Conservation (phyloP, 2,113 vertebrate species). For the Propithecus coquereli region DNA sequence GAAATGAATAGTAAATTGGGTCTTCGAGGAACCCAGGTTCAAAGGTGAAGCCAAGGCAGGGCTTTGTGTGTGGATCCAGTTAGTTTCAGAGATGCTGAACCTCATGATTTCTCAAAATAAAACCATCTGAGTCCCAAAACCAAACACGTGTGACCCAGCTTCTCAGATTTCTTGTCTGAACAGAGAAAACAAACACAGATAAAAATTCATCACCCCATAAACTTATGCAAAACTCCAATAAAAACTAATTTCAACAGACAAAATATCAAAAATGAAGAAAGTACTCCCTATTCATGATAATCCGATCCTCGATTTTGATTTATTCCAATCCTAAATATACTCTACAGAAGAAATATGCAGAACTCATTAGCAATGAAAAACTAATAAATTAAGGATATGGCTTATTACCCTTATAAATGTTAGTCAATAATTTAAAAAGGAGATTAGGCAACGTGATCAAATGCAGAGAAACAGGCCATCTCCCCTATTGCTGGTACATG, state of each 20-base stretch:
- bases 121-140: background rate
- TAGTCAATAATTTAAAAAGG: background rate
- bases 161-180: background rate
- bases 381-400: background rate
- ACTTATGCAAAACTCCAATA: background rate
- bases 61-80: background rate
- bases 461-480: background rate
- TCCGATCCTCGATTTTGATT: background rate
- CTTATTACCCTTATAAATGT: background rate
- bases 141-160: background rate
- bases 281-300: background rate
- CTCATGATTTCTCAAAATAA: conserved; percentile 18
- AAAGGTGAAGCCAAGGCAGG: conserved; percentile 28
- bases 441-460: background rate
- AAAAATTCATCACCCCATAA: conserved; percentile 41
- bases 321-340: background rate
- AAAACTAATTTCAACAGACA: background rate
- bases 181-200: conserved; percentile 25
- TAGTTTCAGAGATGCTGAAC: background rate
- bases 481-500: background rate
- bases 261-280: background rate
- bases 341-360: background rate
- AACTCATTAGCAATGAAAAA: background rate
- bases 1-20: conserved; percentile 28
- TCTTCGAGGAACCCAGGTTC: conserved; percentile 48